These are phyloP conservation scores for Sphenodon punctatus DNA, from an alignment of 2,797 vertebrate genomes.

Conservation along the genomic window DNA sequence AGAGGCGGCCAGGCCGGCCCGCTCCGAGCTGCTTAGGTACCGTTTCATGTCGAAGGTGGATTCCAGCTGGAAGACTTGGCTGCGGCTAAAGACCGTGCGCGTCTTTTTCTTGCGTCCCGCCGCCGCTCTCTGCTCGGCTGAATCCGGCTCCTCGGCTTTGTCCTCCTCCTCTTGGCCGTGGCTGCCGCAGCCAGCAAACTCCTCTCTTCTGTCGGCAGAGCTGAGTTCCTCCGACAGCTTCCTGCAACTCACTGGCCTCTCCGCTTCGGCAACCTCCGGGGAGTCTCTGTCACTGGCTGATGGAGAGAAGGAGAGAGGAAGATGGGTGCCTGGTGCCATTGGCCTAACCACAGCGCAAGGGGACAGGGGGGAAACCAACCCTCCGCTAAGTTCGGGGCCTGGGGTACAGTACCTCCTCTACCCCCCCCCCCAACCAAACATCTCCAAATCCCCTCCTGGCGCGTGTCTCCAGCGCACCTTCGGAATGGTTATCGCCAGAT, in stretches of 20 bases:
- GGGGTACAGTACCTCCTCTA: neutral
- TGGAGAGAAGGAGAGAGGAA: conserved; percentile 32
- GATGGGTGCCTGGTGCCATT: neutral
- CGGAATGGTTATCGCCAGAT: no score
- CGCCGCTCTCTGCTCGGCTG: conserved; percentile 36
- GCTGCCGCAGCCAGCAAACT: neutral
- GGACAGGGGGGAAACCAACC: rapidly evolving
- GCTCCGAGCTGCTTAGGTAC: conserved; percentile 96
- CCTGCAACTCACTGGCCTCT: conserved; percentile 59
- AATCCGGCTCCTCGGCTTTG: conserved; percentile 40
- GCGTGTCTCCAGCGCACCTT: no score
- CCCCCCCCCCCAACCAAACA: neutral
- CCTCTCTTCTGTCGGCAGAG: conserved; percentile 26
- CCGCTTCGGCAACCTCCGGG: conserved; percentile 80
- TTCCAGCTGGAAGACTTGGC: conserved; percentile 93
- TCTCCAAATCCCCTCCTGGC: no score
- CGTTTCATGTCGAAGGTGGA: conserved; percentile 93
- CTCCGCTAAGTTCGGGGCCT: neutral
- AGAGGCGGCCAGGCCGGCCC: conserved; percentile 90
- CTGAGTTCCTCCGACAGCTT: conserved; percentile 54
- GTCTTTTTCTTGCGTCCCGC: conserved; percentile 88
- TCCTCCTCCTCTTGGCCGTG: conserved; percentile 38
- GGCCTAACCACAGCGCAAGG: neutral
- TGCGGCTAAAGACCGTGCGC: conserved; percentile 89
- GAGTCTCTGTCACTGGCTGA: conserved; percentile 86